Evolutionary conservation across 2,113 vertebrate genomes (phyloP).

Genomic region (Gavialis gangeticus): DNA sequence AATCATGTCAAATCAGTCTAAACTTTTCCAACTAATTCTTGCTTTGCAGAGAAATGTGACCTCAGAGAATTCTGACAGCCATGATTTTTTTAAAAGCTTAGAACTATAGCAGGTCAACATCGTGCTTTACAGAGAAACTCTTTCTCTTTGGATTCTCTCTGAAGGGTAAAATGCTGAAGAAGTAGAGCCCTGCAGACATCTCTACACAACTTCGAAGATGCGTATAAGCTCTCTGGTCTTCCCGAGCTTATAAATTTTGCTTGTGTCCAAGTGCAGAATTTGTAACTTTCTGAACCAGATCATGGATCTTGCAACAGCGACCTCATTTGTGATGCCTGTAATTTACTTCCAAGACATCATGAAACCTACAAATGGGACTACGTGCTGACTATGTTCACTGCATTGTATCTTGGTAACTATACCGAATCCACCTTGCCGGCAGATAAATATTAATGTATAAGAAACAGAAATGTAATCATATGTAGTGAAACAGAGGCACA

Average conservation of each 20-base stretch:
- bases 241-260: neutral
- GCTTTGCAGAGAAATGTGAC: neutral
- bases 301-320: neutral
- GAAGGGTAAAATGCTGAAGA: neutral
- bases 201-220: neutral
- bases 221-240: neutral
- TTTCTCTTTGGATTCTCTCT: neutral
- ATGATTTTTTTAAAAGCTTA: neutral
- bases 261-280: neutral
- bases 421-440: fast-evolving
- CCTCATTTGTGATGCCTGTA: neutral
- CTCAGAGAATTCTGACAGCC: neutral
- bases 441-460: neutral
- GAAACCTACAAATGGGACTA: neutral
- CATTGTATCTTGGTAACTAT: neutral
- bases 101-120: neutral
- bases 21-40: neutral
- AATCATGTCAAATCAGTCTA: neutral
- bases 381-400: neutral
- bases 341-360: neutral
- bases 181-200: neutral
- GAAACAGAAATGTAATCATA: neutral
- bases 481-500: neutral
- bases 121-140: neutral
- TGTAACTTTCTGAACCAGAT: neutral